These are phyloP conservation scores for Drosophila fuyamai DNA, from an alignment of 1,140 invertebrate genomes.

Conservation along the genomic window DNA sequence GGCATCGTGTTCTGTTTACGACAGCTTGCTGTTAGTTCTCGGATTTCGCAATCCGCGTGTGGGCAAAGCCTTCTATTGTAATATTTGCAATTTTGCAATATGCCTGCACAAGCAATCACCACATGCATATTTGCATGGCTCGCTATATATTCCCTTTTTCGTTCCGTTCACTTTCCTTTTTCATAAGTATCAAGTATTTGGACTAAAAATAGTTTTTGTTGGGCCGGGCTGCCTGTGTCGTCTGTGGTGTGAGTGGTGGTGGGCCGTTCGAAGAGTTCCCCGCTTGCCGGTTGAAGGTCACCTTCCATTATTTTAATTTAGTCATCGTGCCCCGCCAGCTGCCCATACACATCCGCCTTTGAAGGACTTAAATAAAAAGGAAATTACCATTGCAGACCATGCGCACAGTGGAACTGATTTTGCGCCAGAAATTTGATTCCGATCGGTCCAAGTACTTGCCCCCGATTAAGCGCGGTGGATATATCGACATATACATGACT, in stretches of 20 bases:
- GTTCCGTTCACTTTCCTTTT: slow-evolving; percentile 71
- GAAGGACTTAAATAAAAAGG: slow-evolving; percentile 36
- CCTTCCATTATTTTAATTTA: slow-evolving; percentile 27
- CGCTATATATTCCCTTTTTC: slow-evolving; percentile 38
- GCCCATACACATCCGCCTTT: background rate
- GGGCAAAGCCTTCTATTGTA: slow-evolving; percentile 18
- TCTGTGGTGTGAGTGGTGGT: slow-evolving; percentile 18
- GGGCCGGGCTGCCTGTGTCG: slow-evolving; percentile 44
- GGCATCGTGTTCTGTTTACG: slow-evolving; percentile 18
- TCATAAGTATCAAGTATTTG: slow-evolving; percentile 63
- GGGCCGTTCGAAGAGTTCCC: slow-evolving; percentile 52
- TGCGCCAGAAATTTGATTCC: slow-evolving; percentile 90
- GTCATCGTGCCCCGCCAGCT: slow-evolving; percentile 9
- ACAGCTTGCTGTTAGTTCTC: slow-evolving; percentile 1
- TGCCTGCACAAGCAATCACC: slow-evolving; percentile 13
- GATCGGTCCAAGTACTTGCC: slow-evolving; percentile 92
- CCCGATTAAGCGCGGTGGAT: slow-evolving; percentile 92
- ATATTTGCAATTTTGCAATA: slow-evolving; percentile 38
- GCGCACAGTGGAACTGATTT: slow-evolving; percentile 90
- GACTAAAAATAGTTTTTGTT: slow-evolving; percentile 69
- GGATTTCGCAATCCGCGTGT: slow-evolving; percentile 38
- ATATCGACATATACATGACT: slow-evolving; percentile 93
- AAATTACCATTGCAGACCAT: slow-evolving; percentile 86
- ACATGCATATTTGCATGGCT: slow-evolving; percentile 16
- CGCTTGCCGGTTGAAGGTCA: slow-evolving; percentile 15